Conservation (phyloP, 2,888 invertebrate genomes). For the Melanargia galathea region DNA sequence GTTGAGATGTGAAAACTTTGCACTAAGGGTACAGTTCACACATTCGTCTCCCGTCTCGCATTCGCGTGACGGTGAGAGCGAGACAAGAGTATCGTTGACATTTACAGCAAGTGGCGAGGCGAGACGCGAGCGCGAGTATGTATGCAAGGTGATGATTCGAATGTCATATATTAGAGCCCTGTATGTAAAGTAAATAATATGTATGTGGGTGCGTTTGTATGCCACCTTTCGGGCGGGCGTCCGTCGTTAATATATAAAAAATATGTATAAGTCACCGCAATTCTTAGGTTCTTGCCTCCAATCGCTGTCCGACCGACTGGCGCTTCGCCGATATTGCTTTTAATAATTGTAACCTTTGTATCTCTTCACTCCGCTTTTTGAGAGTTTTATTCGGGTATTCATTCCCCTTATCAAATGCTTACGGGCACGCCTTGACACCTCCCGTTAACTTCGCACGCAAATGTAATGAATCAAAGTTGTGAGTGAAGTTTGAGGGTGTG, state of each 20-base stretch:
- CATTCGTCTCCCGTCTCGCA: no score
- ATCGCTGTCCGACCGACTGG: slow-evolving; percentile 1
- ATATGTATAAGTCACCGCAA: slow-evolving; percentile 33
- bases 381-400: not conserved
- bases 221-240: slow-evolving; percentile 21
- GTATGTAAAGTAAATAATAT: not conserved
- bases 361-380: not conserved
- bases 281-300: slow-evolving; percentile 41
- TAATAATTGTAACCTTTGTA: not conserved
- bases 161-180: not conserved
- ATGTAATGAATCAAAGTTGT: no score
- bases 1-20: no score
- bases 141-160: no score
- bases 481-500: no score
- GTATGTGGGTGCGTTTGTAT: not conserved
- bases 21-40: no score
- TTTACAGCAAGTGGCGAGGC: no score
- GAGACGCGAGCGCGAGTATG: no score
- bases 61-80: no score
- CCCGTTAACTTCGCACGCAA: no score
- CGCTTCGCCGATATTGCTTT: slow-evolving; percentile 11
- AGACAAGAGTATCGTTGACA: no score
- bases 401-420: not conserved
- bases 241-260: slow-evolving; percentile 25
- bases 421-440: no score